Evolutionary conservation across 1,140 invertebrate species (phyloP), one percentile per base, ranked within the genome.

Genomic region (Helicoverpa armigera): DNA sequence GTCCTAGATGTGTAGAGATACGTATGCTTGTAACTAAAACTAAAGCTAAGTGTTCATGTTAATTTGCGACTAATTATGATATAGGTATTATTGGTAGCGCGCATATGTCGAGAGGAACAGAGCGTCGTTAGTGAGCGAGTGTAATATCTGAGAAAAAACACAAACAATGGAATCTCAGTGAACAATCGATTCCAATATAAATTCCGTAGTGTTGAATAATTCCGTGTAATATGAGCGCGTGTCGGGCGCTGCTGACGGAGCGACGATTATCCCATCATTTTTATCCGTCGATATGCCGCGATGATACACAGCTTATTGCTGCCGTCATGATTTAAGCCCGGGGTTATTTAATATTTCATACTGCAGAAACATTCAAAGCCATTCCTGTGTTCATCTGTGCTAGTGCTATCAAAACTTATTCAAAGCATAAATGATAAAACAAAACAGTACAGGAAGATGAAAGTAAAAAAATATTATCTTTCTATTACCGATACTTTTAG

Each of bases 131-230:
- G 35, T 43, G 11, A 58, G 56, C 56, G n/a, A 18, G 10, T 35
- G 13, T 14, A 29, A 61, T 61, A 13, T 60, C 56, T 50, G 16
- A 16, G 18, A 16, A 7, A 2, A 69, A n/a, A 69, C 14, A 11
- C 5, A 16, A 67, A 67, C 14, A 43, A 4, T 5, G 10, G n/a
- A 10, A 16, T 14, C 35, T 31, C 43, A 13, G n/a, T 69, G 43
- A 69, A 23, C 65, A 69, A 50, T 69, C 43, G 65, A 69, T 69
- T 50, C n/a, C 43, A 69, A 69, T 43, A 69, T 69, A 43, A 18
- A n/a, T 50, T 16, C 65, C 14, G 16, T 11, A 18, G 43, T 69
- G 43, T 69, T 69, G 10, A 50, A 69, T 50, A 69, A 69, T 69
- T 69, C 65, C 65, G 65, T 69, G n/a, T 69, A 50, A 69, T 69